Conservation (phyloP, 1,140 invertebrate genomes). For the Subanguina moxae region DNA sequence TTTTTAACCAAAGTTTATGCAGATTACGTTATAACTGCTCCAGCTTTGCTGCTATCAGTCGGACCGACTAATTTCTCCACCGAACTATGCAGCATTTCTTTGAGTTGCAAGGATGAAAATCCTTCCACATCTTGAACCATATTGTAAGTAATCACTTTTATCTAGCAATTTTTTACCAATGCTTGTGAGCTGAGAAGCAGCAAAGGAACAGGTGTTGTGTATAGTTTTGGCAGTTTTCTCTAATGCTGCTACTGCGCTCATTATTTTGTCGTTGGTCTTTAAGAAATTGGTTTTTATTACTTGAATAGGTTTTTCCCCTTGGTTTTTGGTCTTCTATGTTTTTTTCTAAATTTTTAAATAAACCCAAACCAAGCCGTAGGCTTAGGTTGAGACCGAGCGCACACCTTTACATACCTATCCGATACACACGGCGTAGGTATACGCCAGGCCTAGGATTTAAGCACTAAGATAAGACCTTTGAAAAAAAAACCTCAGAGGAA, state of each 20-base stretch:
- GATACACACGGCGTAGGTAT: too few species aligned
- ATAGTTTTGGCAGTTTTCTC: constrained; percentile 37
- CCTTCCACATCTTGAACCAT: constrained; percentile 49
- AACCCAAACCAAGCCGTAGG: too few species aligned
- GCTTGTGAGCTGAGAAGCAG: constrained; percentile 38
- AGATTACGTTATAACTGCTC: constrained; percentile 17
- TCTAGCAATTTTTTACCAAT: constrained; percentile 21
- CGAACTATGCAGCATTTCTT: constrained; percentile 47
- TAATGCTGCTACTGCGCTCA: constrained; percentile 15
- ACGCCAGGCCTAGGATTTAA: too few species aligned
- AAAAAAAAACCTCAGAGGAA: constrained; percentile 24
- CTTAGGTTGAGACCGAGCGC: too few species aligned
- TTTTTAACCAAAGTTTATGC: constrained; percentile 5
- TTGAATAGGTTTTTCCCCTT: too few species aligned
- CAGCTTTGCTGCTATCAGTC: constrained; percentile 37
- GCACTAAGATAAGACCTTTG: too few species aligned
- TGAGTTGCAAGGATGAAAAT: constrained; percentile 41
- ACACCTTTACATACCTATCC: too few species aligned
- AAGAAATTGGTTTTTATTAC: background rate
- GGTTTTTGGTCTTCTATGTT: too few species aligned
- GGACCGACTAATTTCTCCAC: constrained; percentile 51
- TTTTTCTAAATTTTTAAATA: too few species aligned
- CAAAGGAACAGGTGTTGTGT: constrained; percentile 34
- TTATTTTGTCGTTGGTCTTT: constrained; percentile 17
- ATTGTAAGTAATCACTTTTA: background rate